These are phyloP conservation scores for Galeruca laticollis DNA, from an alignment of 2,888 invertebrate genomes.

Conservation along the genomic window DNA sequence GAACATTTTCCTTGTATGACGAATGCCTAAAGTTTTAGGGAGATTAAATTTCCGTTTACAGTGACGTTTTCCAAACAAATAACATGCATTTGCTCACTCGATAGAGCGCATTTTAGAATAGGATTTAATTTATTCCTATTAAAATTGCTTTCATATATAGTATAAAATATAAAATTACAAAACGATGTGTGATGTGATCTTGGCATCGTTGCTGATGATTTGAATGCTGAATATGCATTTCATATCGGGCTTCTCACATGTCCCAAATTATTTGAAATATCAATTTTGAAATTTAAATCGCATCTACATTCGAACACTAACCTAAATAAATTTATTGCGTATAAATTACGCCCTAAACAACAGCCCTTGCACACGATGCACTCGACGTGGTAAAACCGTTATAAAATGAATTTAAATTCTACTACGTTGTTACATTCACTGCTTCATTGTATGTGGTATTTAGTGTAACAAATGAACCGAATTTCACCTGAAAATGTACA, in stretches of 20 bases:
- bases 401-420: slow-evolving; percentile 21
- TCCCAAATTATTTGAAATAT: neutral
- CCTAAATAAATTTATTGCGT: slow-evolving; percentile 6
- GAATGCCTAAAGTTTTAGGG: no score
- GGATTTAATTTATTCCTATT: no score
- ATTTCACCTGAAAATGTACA: slow-evolving; percentile 8
- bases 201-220: no score
- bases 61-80: no score
- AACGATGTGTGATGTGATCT: no score
- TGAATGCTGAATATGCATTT: no score
- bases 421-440: slow-evolving; percentile 15
- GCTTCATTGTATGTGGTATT: slow-evolving; percentile 13
- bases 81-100: no score
- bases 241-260: neutral
- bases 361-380: slow-evolving; percentile 8
- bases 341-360: slow-evolving; percentile 15
- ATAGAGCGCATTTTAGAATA: no score
- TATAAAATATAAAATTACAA: no score
- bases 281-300: neutral
- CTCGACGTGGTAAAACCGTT: slow-evolving; percentile 11
- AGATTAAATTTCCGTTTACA: no score
- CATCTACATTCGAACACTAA: neutral
- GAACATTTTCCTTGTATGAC: no score
- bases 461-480: slow-evolving; percentile 17
- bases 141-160: no score